Conservation (phyloP, 2,888 invertebrate species). For the Mactromeris polynyma region DNA sequence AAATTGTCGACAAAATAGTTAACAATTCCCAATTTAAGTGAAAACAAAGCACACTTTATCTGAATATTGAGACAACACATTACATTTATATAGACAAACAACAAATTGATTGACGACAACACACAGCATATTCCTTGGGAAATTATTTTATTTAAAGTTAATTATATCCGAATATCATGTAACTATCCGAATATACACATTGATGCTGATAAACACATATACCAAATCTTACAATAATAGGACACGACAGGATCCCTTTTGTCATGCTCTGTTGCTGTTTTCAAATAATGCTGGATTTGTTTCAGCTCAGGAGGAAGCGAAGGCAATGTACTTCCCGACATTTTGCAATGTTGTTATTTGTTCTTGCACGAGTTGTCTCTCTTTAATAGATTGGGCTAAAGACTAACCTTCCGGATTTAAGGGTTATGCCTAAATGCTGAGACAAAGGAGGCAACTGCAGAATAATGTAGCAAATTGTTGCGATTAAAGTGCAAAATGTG, state of each 20-base stretch:
- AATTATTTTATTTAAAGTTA: not conserved
- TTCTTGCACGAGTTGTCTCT: not conserved
- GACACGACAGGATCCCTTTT: constrained; percentile 95
- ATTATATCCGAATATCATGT: constrained; percentile 22
- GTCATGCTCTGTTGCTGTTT: constrained; percentile 97
- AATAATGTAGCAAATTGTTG: too few relatives aligned
- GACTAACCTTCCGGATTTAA: not conserved
- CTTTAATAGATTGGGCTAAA: not conserved
- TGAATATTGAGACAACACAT: not conserved
- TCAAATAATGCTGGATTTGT: constrained; percentile 95
- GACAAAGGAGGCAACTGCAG: not conserved
- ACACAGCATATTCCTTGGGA: too few relatives aligned
- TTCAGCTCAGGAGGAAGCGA: constrained; percentile 90
- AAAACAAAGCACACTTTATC: too few relatives aligned
- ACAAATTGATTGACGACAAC: not conserved
- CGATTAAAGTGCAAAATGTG: too few relatives aligned
- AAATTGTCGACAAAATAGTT: not conserved
- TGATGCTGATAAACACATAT: not conserved
- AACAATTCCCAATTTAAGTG: not conserved
- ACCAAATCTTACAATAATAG: constrained; percentile 91
- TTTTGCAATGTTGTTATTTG: constrained; percentile 45
- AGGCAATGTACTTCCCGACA: constrained; percentile 68
- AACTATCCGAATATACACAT: constrained; percentile 2
- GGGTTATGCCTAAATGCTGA: not conserved
- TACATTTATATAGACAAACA: not conserved